Evolutionary conservation across 2,113 vertebrate species (phyloP), one percentile per base, ranked within the genome.

Genomic region (Caranx ignobilis): DNA sequence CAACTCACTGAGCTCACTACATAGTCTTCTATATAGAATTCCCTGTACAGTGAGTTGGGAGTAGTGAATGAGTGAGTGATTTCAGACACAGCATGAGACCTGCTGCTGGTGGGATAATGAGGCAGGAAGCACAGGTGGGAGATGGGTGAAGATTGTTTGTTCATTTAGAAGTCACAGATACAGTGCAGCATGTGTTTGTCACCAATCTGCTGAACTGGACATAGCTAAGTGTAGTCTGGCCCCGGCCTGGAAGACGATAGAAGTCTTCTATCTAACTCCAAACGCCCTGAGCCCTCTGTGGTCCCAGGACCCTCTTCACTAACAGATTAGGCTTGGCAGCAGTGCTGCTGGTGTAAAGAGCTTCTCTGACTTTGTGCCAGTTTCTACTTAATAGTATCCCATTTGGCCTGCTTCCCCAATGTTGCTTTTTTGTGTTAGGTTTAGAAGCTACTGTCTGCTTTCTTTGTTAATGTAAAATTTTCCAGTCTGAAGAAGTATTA

Each of bases 251-350:
- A 77, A 52, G 41, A 77, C 70, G 54, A 26, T 26, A 26, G 26
- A 26, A 26, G 59, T 65, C 47, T 55, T 71, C 73, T 13, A 10
- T 75, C 61, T 73, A 16, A 61, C 71, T 77, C 65, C 60, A 52
- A 41, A 63, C 10, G 10, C 64, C 56, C 71, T 6, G 50, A 77
- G 75, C 79, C 66, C 56, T 12, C 56, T 19, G 48, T 11, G 0
- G 63, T 91, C 84, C 79, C 86, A 63, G 81, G 83, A 88, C 68
- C 74, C 79, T 77, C 63, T 39, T 82, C 71, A 65, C 83, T 70
- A 75, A 66, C 76, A 63, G 77, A 88, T 82, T 47, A 72, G 19
- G 60, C 82, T 79, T 85, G 89, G 88, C 91, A 90, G 83, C 64
- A 26, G 18, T 7, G 32, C 39, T 68, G 81, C 81, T 80, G 68